These are phyloP conservation scores for Leptoclinus maculatus DNA, from an alignment of 2,797 vertebrate species.

Conservation along the genomic window DNA sequence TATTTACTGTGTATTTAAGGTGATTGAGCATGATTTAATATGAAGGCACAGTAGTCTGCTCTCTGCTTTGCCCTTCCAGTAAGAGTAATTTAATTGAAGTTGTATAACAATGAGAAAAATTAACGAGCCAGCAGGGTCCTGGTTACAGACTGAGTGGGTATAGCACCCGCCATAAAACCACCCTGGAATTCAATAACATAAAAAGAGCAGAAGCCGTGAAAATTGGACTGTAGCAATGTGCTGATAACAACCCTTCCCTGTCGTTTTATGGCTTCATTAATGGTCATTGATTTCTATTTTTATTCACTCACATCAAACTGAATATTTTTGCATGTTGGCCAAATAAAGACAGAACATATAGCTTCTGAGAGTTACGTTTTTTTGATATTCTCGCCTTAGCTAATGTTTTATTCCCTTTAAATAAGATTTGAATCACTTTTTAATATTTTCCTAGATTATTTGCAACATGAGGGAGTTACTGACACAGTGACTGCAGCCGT, in stretches of 20 bases:
- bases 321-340: conserved; percentile 66
- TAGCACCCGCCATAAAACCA: conserved; percentile 66
- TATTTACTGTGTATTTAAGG: conserved; percentile 48
- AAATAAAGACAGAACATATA: conserved; percentile 68
- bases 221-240: conserved; percentile 56
- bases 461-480: conserved; percentile 44
- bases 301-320: conserved; percentile 65
- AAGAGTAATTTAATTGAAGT: conserved; percentile 74
- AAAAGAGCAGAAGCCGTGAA: conserved; percentile 66
- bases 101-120: conserved; percentile 79
- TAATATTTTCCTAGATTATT: conserved; percentile 61
- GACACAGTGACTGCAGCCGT: conserved; percentile 49
- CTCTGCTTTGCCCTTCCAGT: conserved; percentile 49
- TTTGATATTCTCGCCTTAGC: conserved; percentile 49
- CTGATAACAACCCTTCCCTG: conserved; percentile 70
- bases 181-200: conserved; percentile 65
- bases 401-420: conserved; percentile 77
- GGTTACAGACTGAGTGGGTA: conserved; percentile 61
- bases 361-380: conserved; percentile 56
- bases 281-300: conserved; percentile 72
- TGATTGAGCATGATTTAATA: conserved; percentile 56
- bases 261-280: conserved; percentile 68
- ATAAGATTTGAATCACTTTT: conserved; percentile 52
- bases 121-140: conserved; percentile 66
- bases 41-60: conserved; percentile 25